Percentiles rank a stretch among this genome's conserved stretches.
These are phyloP conservation scores for Mayetiola destructor DNA, from an alignment of 2,888 invertebrate species.

Conservation along the genomic window DNA sequence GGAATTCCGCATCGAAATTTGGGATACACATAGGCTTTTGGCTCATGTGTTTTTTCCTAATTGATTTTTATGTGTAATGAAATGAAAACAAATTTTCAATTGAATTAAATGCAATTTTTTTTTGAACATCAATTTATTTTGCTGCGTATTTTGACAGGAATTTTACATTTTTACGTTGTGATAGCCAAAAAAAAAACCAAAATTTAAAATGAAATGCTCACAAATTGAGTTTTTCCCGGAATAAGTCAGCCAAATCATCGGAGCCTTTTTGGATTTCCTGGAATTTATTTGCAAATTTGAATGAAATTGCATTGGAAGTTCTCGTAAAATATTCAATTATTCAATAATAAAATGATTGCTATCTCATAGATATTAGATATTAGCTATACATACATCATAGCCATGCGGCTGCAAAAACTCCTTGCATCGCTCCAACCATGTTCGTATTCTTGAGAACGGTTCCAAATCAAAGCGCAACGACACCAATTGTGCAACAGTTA, in stretches of 20 bases:
- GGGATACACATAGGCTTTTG: too few species aligned
- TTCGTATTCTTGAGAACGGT: constrained; percentile 38
- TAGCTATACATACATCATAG: constrained; percentile 39
- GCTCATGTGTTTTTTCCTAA: too few species aligned
- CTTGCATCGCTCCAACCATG: constrained; percentile 54
- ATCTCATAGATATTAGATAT: neutral
- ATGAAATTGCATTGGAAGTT: neutral
- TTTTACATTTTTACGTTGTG: neutral
- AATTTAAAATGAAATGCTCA: neutral
- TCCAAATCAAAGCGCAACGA: constrained; percentile 39
- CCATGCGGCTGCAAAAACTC: constrained; percentile 48
- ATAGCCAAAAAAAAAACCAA: neutral
- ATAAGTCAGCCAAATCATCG: too few species aligned
- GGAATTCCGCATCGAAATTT: too few species aligned
- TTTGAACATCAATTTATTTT: neutral
- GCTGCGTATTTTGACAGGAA: neutral
- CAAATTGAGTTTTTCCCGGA: too few species aligned
- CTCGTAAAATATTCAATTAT: neutral
- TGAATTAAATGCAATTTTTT: neutral
- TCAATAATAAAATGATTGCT: neutral
- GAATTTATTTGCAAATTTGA: neutral
- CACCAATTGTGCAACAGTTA: constrained; percentile 34
- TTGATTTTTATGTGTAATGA: neutral
- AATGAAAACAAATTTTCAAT: neutral
- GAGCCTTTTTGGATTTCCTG: neutral